phyloP scores from a whole-genome alignment of 23 tunicate genomes.

The Trididemnum nubilum region DNA sequence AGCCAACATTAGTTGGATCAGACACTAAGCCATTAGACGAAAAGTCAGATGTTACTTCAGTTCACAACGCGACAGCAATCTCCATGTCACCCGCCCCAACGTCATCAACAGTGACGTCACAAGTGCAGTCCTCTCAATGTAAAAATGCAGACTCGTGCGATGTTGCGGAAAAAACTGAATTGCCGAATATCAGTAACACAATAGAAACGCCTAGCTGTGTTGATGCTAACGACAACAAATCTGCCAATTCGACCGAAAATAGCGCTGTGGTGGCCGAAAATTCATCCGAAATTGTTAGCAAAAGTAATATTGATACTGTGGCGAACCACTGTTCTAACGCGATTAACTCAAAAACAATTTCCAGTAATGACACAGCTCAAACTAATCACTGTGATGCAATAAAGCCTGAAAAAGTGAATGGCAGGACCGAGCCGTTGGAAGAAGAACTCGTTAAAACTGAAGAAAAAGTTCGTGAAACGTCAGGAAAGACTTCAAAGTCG shows the following conservation, averaged over 20 bases:
- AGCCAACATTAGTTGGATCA: too few species aligned
- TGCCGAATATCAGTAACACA: neutral
- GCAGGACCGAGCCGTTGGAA: too few species aligned
- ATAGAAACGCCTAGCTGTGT: neutral
- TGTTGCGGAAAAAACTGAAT: neutral
- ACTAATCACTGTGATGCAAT: neutral
- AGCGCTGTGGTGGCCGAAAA: neutral
- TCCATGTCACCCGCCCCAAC: neutral
- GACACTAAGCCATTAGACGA: too few species aligned
- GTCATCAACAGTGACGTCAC: neutral
- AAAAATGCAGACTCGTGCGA: neutral
- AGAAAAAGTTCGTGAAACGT: neutral
- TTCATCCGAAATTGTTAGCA: neutral
- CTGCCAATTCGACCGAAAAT: neutral
- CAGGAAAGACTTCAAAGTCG: neutral
- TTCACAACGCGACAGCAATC: neutral
- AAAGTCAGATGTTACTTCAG: too few species aligned
- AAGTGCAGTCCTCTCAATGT: neutral
- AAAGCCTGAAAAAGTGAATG: neutral
- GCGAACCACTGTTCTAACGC: neutral
- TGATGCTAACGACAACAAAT: neutral
- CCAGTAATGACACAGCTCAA: neutral
- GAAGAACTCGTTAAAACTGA: neutral
- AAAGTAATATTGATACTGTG: neutral
- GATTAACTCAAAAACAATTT: neutral